These are phyloP conservation scores for Drosophila busckii DNA, from an alignment of 1,140 invertebrate genomes.

Conservation along the genomic window DNA sequence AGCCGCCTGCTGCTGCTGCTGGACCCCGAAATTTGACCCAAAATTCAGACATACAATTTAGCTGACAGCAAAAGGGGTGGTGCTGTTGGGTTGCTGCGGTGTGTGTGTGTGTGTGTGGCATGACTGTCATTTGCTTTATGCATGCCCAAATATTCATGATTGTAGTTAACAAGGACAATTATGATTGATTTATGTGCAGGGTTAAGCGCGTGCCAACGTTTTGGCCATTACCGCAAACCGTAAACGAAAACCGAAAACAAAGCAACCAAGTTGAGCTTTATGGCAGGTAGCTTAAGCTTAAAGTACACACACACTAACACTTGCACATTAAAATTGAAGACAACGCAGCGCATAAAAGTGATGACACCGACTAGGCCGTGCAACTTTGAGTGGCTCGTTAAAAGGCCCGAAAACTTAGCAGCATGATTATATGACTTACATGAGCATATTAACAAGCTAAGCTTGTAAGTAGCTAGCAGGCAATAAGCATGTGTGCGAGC, in stretches of 20 bases:
- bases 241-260: too few species aligned
- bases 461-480: constrained; percentile 17
- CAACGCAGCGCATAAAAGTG: constrained; percentile 46
- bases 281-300: constrained; percentile 47
- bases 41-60: constrained; percentile 22
- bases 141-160: constrained; percentile 69
- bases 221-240: constrained; percentile 24
- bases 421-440: constrained; percentile 18
- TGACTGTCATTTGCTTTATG: constrained; percentile 75
- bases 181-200: constrained; percentile 66
- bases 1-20: constrained; percentile 16
- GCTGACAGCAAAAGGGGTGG: neutral
- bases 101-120: constrained; percentile 32
- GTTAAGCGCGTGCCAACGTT: constrained; percentile 20
- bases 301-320: constrained; percentile 11
- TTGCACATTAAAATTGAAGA: constrained; percentile 36
- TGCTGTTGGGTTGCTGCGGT: too few species aligned
- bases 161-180: constrained; percentile 75
- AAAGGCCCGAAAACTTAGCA: constrained; percentile 31
- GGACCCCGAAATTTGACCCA: constrained; percentile 26
- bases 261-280: constrained; percentile 45
- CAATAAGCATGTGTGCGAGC: neutral
- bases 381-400: constrained; percentile 61
- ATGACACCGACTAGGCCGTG: constrained; percentile 23
- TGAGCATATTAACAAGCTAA: constrained; percentile 41